These are phyloP conservation scores for Drosophila truncata DNA, from an alignment of 1,140 invertebrate species.

Conservation along the genomic window DNA sequence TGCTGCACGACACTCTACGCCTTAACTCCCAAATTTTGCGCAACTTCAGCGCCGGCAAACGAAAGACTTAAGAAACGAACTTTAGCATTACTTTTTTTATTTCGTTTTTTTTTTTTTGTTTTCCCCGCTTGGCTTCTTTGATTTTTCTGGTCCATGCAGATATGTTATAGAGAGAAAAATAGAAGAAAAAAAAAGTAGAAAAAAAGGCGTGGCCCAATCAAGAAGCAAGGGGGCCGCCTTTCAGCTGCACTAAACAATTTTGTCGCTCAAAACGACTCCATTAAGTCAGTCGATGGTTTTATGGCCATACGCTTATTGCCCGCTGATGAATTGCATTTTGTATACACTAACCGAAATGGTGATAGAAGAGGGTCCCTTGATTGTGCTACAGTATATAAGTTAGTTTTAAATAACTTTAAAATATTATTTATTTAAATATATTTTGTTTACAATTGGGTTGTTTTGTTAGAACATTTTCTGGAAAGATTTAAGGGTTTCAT, in stretches of 20 bases:
- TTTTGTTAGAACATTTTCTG: too few species aligned
- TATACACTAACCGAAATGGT: not conserved
- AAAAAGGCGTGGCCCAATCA: constrained; percentile 31
- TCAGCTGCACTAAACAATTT: constrained; percentile 46
- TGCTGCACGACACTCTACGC: constrained; percentile 14
- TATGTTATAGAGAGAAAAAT: not conserved
- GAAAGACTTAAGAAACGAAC: constrained; percentile 78
- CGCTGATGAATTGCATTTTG: constrained; percentile 62
- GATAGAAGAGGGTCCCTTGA: not conserved
- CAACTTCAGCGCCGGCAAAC: constrained; percentile 60
- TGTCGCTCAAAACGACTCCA: constrained; percentile 67
- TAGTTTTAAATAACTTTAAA: not conserved
- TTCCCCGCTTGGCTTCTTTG: constrained; percentile 2
- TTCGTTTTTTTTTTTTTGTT: not conserved
- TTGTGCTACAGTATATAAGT: not conserved
- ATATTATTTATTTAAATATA: not conserved
- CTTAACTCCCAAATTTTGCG: constrained; percentile 28
- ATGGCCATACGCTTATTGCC: constrained; percentile 61
- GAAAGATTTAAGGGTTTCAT: too few species aligned
- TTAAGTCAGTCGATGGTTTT: constrained; percentile 58
- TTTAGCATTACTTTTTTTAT: constrained; percentile 51
- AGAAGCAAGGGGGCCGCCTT: constrained; percentile 7
- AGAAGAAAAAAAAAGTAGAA: not conserved
- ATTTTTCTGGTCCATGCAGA: constrained; percentile 9
- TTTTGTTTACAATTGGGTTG: too few species aligned